Evolutionary conservation across 2,888 invertebrate genomes (phyloP), one percentile per base, ranked within the genome.

Genomic region (Molorchus minor): DNA sequence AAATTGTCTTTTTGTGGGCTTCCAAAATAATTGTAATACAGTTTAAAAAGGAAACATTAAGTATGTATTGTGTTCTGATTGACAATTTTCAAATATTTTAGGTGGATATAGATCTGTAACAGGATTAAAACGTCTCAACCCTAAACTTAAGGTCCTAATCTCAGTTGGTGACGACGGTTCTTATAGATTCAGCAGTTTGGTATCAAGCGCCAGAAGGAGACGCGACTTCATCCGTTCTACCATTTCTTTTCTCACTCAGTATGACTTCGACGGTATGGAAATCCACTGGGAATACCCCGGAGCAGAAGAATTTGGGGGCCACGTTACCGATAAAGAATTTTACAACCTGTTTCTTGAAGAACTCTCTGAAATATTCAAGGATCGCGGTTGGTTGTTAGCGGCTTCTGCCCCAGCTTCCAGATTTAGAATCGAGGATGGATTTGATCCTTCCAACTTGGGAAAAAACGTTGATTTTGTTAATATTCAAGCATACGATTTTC

Each of bases 191-290:
- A 86, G 86, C 57, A 84, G 83, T 62, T 82, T 91, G 80, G 87
- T 88, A 0, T 83, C 85, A 61, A 83, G 84, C 57, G 82, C 85
- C 2, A 78, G 77, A 13, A 81, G 84, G 35, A 78, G 87, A 21
- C 81, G 83, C 44, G 82, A 82, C 66, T 90, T 91, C 72, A 85
- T 88, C 12, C 81, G 84, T 30, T 88, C 90, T 35, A 85, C 88
- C 0, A 76, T 90, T 0, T 80, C 81, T 38, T 89, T 91, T 71
- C 75, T 92, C 45, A 83, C 85, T 56, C 83, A 86, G 56, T 85
- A 90, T 68, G 85, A 87, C 56, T 93, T 94, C 72, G 93, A 94
- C 75, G 94, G 94, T 0, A 80, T 93, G 8, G 93, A 93, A 73
- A 82, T 94, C 2, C 89, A 93, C 70, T 93, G 90, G 90, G 86